A percentile compares a stretch with the other conserved stretches of the same genome.
Evolutionary conservation across 2,113 vertebrate genomes (phyloP).

Genomic region (Semnornis frantzii): DNA sequence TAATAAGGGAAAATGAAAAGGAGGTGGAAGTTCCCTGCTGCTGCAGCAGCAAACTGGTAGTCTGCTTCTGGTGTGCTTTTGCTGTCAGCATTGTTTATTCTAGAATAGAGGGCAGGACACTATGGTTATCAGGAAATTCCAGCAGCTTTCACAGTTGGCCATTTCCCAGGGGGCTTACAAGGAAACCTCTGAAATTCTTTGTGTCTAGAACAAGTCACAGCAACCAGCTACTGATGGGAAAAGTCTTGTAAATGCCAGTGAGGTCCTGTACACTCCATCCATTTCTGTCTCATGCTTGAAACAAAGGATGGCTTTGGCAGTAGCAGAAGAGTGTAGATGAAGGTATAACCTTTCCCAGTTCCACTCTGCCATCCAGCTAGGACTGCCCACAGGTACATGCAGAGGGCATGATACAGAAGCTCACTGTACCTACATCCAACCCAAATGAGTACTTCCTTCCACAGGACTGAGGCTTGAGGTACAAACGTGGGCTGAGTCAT

Average conservation of each 20-base stretch:
- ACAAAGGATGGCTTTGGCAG: neutral
- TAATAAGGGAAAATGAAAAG: neutral
- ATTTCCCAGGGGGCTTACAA: neutral
- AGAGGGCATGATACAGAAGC: neutral
- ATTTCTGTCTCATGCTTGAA: neutral
- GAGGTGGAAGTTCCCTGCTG: constrained; percentile 13
- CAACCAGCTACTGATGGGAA: neutral
- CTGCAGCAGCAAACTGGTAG: constrained; percentile 1
- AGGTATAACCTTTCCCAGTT: neutral
- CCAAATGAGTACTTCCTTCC: neutral
- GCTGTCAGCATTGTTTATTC: constrained; percentile 17
- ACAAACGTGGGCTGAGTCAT: fast-evolving
- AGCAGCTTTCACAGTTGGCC: neutral
- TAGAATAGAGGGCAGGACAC: neutral
- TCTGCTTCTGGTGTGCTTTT: neutral
- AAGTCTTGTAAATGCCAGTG: neutral
- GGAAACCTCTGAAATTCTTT: neutral
- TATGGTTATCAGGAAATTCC: constrained; percentile 40
- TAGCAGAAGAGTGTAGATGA: neutral
- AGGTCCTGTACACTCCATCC: neutral
- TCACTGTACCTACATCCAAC: neutral
- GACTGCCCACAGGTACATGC: neutral
- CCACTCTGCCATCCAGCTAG: neutral
- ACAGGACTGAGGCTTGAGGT: neutral
- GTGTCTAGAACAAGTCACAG: constrained; percentile 15